These are phyloP conservation scores for Pristionchus pacificus DNA, from an alignment of 1,140 invertebrate genomes.

Conservation along the genomic window DNA sequence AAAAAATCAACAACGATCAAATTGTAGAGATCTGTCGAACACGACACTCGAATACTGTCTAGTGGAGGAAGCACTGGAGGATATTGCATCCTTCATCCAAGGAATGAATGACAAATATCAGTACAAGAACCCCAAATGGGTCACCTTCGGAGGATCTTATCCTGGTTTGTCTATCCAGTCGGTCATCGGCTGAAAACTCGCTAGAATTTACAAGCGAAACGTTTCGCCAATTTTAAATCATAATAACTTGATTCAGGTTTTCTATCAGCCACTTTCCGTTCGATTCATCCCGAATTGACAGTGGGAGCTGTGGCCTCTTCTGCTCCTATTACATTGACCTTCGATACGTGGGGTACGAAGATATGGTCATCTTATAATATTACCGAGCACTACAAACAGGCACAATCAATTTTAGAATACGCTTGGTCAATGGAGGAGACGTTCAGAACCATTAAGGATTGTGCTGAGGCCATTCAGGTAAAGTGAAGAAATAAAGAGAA, in stretches of 20 bases:
- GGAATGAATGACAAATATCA: slow-evolving; percentile 28
- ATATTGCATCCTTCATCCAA: slow-evolving; percentile 31
- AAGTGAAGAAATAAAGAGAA: too few species aligned
- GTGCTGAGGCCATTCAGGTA: not conserved
- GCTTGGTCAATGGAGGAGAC: slow-evolving; percentile 27
- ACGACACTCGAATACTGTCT: slow-evolving; percentile 20
- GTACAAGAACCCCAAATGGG: slow-evolving; percentile 68
- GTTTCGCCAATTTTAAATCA: not conserved
- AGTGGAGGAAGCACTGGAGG: slow-evolving; percentile 31
- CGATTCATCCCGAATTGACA: slow-evolving; percentile 82
- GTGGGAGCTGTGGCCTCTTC: slow-evolving; percentile 66
- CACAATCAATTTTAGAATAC: slow-evolving; percentile 19
- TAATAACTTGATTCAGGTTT: slow-evolving; percentile 72
- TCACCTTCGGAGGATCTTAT: slow-evolving; percentile 86
- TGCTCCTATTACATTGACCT: slow-evolving; percentile 23
- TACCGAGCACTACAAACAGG: not conserved
- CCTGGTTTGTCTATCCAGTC: slow-evolving; percentile 59
- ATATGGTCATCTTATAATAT: too few species aligned
- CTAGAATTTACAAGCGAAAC: not conserved
- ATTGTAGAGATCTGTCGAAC: slow-evolving; percentile 21
- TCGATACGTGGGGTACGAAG: slow-evolving; percentile 69
- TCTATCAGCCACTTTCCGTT: slow-evolving; percentile 78
- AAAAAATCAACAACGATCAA: slow-evolving; percentile 3
- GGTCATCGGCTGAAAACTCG: not conserved
- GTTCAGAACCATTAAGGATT: slow-evolving; percentile 20